Evolutionary conservation across 2,113 vertebrate species (phyloP).

Genomic region (Neolamprologus devosi): DNA sequence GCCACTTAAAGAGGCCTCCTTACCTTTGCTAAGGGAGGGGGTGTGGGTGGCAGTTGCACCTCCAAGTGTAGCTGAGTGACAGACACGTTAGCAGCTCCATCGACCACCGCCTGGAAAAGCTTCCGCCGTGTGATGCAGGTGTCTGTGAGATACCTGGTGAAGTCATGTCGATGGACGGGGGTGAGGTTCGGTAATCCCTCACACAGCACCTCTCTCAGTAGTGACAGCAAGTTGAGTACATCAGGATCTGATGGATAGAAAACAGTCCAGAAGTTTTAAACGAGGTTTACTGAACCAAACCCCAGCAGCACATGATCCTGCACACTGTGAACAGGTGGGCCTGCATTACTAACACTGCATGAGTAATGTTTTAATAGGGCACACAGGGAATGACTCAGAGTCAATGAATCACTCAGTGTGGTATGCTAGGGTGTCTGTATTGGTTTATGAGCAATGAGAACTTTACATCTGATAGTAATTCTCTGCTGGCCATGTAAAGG

Average conservation of each 20-base stretch:
- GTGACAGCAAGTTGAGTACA: background rate
- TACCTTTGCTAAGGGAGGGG: slow-evolving; percentile 37
- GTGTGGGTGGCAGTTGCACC: slow-evolving; percentile 43
- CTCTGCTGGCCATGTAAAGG: background rate
- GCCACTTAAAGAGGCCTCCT: background rate
- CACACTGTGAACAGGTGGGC: background rate
- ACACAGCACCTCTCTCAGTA: slow-evolving; percentile 11
- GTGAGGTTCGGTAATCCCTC: slow-evolving; percentile 23
- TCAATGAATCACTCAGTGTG: background rate
- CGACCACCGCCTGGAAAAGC: slow-evolving; percentile 48
- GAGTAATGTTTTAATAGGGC: background rate
- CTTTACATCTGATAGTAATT: background rate
- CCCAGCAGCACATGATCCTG: background rate
- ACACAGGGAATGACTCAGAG: background rate
- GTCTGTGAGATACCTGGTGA: slow-evolving; percentile 30
- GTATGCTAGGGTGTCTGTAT: background rate
- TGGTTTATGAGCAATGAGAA: background rate
- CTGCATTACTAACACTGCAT: background rate
- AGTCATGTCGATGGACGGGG: background rate
- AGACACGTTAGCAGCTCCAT: background rate
- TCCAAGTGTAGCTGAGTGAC: slow-evolving; percentile 3
- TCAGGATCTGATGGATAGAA: slow-evolving; percentile 21
- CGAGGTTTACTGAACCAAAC: background rate
- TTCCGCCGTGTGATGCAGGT: slow-evolving; percentile 12
- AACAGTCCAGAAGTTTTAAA: background rate